A percentile compares a stretch with the other conserved stretches of the same genome.
These are phyloP conservation scores for Archivesica marissinica DNA, from an alignment of 1,140 invertebrate genomes.

Conservation along the genomic window DNA sequence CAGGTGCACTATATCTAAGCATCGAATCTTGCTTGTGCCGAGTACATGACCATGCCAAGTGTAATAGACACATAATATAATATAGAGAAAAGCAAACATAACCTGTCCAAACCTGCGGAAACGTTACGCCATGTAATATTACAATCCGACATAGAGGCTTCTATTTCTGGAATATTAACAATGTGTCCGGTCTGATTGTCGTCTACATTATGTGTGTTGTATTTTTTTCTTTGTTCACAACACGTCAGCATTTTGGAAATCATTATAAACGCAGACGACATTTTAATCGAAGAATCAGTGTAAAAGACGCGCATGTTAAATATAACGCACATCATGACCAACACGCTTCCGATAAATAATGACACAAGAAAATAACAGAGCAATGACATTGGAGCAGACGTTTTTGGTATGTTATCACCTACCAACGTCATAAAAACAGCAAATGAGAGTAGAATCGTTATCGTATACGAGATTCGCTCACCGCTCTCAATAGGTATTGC, in stretches of 20 bases:
- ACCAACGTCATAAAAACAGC: slow-evolving; percentile 47
- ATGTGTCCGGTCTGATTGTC: too few relatives aligned
- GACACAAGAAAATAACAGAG: slow-evolving; percentile 28
- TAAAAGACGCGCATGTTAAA: slow-evolving; percentile 24
- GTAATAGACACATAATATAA: background rate
- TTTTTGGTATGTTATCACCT: slow-evolving; percentile 26
- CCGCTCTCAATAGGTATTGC: slow-evolving; percentile 9
- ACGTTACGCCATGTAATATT: slow-evolving; percentile 4
- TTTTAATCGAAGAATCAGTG: background rate
- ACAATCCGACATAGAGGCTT: background rate
- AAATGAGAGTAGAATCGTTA: slow-evolving; percentile 32
- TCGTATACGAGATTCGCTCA: slow-evolving; percentile 28
- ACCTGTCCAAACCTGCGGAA: background rate
- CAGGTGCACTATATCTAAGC: too few relatives aligned
- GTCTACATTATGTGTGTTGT: background rate
- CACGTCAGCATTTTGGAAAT: background rate
- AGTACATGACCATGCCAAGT: background rate
- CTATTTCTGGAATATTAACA: background rate
- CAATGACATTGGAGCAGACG: slow-evolving; percentile 32
- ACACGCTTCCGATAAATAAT: slow-evolving; percentile 9
- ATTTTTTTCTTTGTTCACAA: background rate
- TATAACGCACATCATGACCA: slow-evolving; percentile 13
- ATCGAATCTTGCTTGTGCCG: background rate
- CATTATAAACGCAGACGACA: background rate
- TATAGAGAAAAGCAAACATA: background rate